Percentiles rank a stretch among this genome's conserved stretches.
Evolutionary conservation across 2,113 vertebrate species (phyloP).

Genomic region (Herpetotheres cachinnans): DNA sequence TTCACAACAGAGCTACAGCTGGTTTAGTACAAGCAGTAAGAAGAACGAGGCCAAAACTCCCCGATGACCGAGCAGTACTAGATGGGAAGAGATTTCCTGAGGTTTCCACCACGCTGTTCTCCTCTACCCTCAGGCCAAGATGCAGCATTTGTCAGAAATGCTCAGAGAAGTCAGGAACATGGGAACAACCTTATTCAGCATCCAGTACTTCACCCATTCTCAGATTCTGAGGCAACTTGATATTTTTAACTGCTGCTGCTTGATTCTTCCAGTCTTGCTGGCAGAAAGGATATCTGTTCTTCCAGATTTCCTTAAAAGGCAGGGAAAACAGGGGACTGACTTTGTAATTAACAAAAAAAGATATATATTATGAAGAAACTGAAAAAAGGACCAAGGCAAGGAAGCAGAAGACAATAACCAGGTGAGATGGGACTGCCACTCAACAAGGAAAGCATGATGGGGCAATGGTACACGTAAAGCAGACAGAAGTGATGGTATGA

Average conservation of each 20-base stretch:
- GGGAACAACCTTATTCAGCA: not conserved
- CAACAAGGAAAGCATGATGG: rapidly evolving
- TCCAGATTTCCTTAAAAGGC: not conserved
- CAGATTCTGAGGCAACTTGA: not conserved
- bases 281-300: not conserved
- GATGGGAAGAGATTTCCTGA: not conserved
- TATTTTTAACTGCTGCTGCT: not conserved
- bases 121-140: not conserved
- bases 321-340: rapidly evolving
- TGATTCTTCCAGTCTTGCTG: not conserved
- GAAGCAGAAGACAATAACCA: not conserved
- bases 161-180: not conserved
- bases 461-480: rapidly evolving
- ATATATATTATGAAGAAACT: not conserved
- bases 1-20: rapidly evolving
- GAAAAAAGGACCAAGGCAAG: not conserved
- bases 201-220: not conserved
- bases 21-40: not conserved
- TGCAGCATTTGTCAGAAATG: not conserved
- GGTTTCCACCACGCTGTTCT: not conserved
- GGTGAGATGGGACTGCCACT: not conserved
- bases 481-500: rapidly evolving
- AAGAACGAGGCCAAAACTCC: not conserved
- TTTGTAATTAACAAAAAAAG: not conserved
- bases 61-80: not conserved